Evolutionary conservation across 1,140 invertebrate genomes (phyloP), one percentile per base, ranked within the genome.

Genomic region (Nautilus pompilius): DNA sequence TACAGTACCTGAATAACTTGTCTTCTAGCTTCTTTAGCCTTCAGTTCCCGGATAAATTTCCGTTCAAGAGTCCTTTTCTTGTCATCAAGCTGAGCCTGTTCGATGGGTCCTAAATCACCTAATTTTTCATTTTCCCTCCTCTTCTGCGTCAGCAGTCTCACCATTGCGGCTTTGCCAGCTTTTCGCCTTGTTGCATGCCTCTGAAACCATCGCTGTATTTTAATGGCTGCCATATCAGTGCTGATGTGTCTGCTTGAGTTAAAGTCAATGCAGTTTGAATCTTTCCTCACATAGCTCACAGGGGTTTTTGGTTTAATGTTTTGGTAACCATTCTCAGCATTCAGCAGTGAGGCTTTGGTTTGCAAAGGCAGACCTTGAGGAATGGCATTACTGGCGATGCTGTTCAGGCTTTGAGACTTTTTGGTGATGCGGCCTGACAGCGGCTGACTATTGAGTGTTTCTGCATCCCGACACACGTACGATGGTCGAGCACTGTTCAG

Each of bases 231-330:
- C 15, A n/a, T 45, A 45, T 15, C 41, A n/a, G 41, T 29, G 55
- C 20, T n/a, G 20, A 32, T 17, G 34, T 1, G 26, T 32, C 10
- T 57, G 13, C 13, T 15, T 8, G 20, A 17, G 17, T 15, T 6
- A 33, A 36, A n/a, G 51, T 22, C 20, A 22, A 20, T 10, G 51
- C 8, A 22, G n/a, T 41, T 8, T 41, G 59, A 62, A 32, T 17
- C 60, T 60, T 63, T 63, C 63, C 60, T 68, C 26, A 77, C 73
- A 57, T 80, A 74, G 66, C 81, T 82, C 24, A 82, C 78, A 8
- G 80, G 80, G 28, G 73, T 76, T 70, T 82, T 82, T 55, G 76
- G 78, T 67, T 80, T 80, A 46, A 81, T 80, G 65, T 82, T 82
- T 65, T 80, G 78, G 63, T 80, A 82, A 2, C 79, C 79, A 54